phyloP scores from a whole-genome alignment of 2,113 vertebrate genomes.

The Lipophrys pholis region DNA sequence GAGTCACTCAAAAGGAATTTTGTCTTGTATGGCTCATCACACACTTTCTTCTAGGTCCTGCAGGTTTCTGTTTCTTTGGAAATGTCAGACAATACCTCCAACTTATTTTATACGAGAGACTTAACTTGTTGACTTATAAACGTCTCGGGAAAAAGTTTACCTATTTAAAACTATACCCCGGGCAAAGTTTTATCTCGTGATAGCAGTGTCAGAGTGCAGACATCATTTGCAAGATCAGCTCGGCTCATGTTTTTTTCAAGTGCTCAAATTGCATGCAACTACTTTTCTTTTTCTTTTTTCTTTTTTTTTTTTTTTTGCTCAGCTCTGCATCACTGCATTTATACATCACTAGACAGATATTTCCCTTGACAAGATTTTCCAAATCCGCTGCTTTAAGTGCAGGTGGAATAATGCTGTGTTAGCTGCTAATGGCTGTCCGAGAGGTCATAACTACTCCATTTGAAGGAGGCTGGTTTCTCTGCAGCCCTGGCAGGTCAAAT shows the following conservation, averaged over 20 bases:
- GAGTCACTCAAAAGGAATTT: constrained; percentile 66
- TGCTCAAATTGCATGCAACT: constrained; percentile 66
- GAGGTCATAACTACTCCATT: constrained; percentile 84
- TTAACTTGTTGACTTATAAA: neutral
- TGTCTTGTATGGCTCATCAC: constrained; percentile 47
- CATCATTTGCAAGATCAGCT: constrained; percentile 71
- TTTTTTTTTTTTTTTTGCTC: neutral
- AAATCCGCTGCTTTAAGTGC: constrained; percentile 76
- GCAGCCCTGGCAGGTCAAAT: constrained; percentile 81
- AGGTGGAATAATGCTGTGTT: constrained; percentile 77
- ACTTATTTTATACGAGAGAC: constrained; percentile 5
- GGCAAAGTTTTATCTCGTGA: constrained; percentile 24
- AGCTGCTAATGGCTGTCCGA: constrained; percentile 81
- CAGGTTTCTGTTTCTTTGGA: constrained; percentile 1
- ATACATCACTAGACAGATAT: constrained; percentile 69
- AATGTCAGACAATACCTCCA: constrained; percentile 10
- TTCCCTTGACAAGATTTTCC: constrained; percentile 77
- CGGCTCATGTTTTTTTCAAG: constrained; percentile 75
- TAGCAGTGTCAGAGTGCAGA: constrained; percentile 60
- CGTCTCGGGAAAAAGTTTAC: too few relatives aligned
- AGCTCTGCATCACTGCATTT: constrained; percentile 60
- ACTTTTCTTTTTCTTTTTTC: constrained; percentile 49
- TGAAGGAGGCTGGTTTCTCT: constrained; percentile 78
- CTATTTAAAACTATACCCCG: neutral
- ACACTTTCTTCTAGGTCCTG: constrained; percentile 24